Base-by-base conservation (phyloP, 2,113 vertebrate genomes). In the Sorex araneus region DNA sequence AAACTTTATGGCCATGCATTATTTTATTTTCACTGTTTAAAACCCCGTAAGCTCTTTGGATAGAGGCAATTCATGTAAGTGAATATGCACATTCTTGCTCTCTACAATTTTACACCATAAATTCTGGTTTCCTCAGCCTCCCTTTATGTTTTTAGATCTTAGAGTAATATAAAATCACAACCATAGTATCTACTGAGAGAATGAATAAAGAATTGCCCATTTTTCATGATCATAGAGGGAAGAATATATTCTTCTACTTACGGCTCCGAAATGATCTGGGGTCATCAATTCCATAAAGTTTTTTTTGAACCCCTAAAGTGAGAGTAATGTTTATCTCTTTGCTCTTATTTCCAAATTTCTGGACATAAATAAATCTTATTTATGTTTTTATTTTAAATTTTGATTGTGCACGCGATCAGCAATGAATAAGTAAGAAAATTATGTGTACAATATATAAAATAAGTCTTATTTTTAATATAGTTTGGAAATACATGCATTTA, bases 1-100 rank as follows among this genome's bases (percentile, higher is more conserved):
- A 81, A 93, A 88, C 76, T 93, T 89, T 86, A 93, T 74, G 69
- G 43, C 19, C 9, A 36, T 64, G 64, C 19, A 63, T 80, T 94
- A 76, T 88, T 57, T 94, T 79, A 95, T 43, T 83, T 93, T 81
- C 36, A 79, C 54, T 95, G 80, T 92, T 40, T 90, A 63, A 84
- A 94, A 85, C 45, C 90, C 16, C 30, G 60, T 50, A 89, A 94
- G 50, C 19, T 89, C n/a, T 95, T 95, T 92, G 8, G 82, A 95
- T 67, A 94, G 71, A 89, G 18, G 45, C 57, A 80, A 47, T 93
- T 95, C 19, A 79, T 90, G 87, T 79, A 92, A 89, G 18, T 21
- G 47, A 90, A 92, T 50, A 71, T 47, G 54, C 45, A 92, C 47
- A 6, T 84, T 64, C 71, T 79, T 94, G 45, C 23, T 92, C 47